Conservation (phyloP, 2,113 vertebrate genomes). For the Sceloporus undulatus region DNA sequence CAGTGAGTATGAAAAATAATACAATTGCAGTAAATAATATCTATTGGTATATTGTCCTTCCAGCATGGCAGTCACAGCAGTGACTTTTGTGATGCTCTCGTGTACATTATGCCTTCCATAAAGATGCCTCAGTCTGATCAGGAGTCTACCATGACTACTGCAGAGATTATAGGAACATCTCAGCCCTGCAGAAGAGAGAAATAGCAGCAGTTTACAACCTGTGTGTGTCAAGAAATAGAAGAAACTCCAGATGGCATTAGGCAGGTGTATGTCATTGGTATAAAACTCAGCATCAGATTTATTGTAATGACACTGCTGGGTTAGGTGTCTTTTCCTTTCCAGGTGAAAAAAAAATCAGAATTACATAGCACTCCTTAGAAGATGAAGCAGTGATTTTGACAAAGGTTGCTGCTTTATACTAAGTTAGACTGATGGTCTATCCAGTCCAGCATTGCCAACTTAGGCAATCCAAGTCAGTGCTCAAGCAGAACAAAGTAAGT, state of each 20-base stretch:
- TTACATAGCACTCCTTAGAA: conserved; percentile 42
- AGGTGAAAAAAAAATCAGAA: conserved; percentile 45
- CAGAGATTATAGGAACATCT: conserved; percentile 27
- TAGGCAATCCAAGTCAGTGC: too few relatives aligned
- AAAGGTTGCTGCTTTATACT: too few relatives aligned
- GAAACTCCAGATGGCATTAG: background rate
- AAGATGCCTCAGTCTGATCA: conserved; percentile 11
- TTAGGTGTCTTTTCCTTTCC: fast-evolving
- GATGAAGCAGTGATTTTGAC: background rate
- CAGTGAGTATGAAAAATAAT: conserved; percentile 53
- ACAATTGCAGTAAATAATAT: conserved; percentile 40
- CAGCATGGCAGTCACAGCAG: conserved; percentile 3
- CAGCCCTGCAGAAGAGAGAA: conserved; percentile 25
- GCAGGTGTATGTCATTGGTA: conserved; percentile 15
- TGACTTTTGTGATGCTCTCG: background rate
- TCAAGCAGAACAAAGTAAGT: too few relatives aligned
- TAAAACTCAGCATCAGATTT: conserved; percentile 1
- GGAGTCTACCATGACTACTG: conserved; percentile 15
- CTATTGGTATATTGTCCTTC: background rate
- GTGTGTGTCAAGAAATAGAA: conserved; percentile 14
- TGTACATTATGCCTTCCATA: conserved; percentile 25
- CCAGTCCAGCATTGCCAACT: too few relatives aligned
- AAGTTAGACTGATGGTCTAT: too few relatives aligned
- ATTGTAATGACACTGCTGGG: background rate
- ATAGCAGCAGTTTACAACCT: background rate